Evolutionary conservation across 2,888 invertebrate species (phyloP).

Genomic region (Leptogaster cylindrica): DNA sequence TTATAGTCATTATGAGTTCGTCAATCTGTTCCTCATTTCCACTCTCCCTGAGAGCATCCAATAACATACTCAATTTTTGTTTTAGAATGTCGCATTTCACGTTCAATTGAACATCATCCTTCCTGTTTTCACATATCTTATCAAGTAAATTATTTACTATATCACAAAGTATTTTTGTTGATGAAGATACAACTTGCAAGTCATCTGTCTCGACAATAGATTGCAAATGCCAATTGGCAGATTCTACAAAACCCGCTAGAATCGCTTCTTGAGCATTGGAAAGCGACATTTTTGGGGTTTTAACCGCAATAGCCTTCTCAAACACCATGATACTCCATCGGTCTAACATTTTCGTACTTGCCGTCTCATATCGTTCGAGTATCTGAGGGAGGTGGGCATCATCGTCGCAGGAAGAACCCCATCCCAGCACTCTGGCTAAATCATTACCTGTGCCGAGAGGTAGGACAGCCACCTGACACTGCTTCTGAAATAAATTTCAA

Average conservation of each 20-base stretch:
- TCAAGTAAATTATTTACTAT: constrained; percentile 78
- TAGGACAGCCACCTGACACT: constrained; percentile 93
- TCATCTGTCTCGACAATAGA: constrained; percentile 86
- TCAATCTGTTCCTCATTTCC: constrained; percentile 59
- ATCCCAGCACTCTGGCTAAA: constrained; percentile 91
- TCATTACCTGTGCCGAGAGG: constrained; percentile 97
- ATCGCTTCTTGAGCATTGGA: constrained; percentile 64
- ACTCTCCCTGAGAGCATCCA: constrained; percentile 72
- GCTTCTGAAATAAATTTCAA: constrained; percentile 67
- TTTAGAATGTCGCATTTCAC: constrained; percentile 74
- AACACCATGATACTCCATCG: constrained; percentile 97
- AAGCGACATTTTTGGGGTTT: constrained; percentile 64
- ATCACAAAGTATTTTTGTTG: constrained; percentile 78
- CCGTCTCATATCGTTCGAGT: constrained; percentile 91
- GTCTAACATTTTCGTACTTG: constrained; percentile 97
- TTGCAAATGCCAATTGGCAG: constrained; percentile 79
- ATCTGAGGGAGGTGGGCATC: constrained; percentile 91
- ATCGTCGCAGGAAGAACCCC: constrained; percentile 96
- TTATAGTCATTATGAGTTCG: constrained; percentile 57
- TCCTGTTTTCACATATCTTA: constrained; percentile 67
- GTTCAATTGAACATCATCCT: constrained; percentile 68
- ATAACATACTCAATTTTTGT: constrained; percentile 75
- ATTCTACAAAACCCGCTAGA: constrained; percentile 75
- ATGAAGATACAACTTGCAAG: constrained; percentile 72
- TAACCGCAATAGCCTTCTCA: constrained; percentile 74